Evolutionary conservation across 2,113 vertebrate genomes (phyloP), one percentile per base, ranked within the genome.

Genomic region (Anser cygnoides): DNA sequence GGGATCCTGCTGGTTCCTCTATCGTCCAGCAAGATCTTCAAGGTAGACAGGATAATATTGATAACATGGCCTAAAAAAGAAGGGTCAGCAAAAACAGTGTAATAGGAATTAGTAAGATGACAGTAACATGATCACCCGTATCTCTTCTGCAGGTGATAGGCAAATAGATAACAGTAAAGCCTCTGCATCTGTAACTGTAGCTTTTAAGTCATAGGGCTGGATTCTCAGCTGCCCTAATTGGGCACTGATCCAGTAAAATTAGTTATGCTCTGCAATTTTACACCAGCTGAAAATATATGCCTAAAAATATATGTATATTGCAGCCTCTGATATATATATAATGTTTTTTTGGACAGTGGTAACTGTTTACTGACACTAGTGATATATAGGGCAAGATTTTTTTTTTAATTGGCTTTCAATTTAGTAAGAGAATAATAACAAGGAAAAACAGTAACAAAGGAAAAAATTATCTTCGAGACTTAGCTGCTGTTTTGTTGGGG

Each of bases 211-310:
- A 22, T 2, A n/a, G 62, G 33, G 54, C 29, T 2, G 13, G 71
- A 76, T 82, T 96, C 77, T 82, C 87, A 91, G 70, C 73, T 95
- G 84, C 70, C 23, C 6, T 78, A 55, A 57, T 16, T 89, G 11
- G 57, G 52, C 65, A 3, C 57, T 61, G 25, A 39, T 79, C 81
- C 84, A 79, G 62, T 33, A 49, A 87, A 65, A 29, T 79, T 55
- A 75, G 61, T 57, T 89, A 52, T 1, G 2, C 43, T 81, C 22
- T 89, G 39, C 77, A 67, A 44, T 7, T 65, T 95, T 55, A 65
- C 54, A 84, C 26, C 62, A 65, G 1, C 2, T 91, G 87, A 84
- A 73, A 82, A 89, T 26, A 20, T 6, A 19, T 26, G 6, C 14
- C 73, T 89, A 72, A 63, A 75, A 84, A 89, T 91, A 44, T 13